Evolutionary conservation across 2,797 vertebrate species (phyloP), one percentile per base, ranked within the genome.

Genomic region (Alectoris magna): DNA sequence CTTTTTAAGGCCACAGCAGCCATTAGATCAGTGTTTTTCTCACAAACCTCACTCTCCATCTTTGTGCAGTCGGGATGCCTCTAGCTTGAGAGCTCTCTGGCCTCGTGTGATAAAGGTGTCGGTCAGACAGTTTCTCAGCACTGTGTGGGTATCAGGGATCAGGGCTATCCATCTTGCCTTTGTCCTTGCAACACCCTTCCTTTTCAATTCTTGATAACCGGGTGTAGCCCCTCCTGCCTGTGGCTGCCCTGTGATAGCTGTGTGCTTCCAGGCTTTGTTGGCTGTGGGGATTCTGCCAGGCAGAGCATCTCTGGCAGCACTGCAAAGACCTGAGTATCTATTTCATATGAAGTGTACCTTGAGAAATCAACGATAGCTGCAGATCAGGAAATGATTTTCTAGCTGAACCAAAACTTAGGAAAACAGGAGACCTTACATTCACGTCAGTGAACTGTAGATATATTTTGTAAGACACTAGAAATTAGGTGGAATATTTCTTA

Each of bases 281-380:
- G 34, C 41, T 76, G 11, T 46, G 91, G 78, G 77, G 63, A 22
- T 70, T 81, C 69, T 69, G 87, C 70, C 94, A 53, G 78, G 89
- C 46, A 13, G 58, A n/a, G 63, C 90, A 69, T 93, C 85, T 94
- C 90, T 75, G 91, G 88, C 93, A 88, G 39, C 59, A 58, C 67
- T 78, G 82, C 87, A 70, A 88, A 84, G 95, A 88, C 11, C 62
- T 71, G 73, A 96, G 84, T 79, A 64, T 73, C 87, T 86, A 88
- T 93, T 73, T 87, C 91, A 48, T 56, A 17, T 16, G 44, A 60
- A 67, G 49, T 70, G 26, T 74, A 75, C 88, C 90, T 86, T 87
- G 89, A 84, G 88, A 92, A 94, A 94, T 78, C 67, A 74, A 26
- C 93, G 95, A 92, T 85, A 96, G 90, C 90, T 97, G 96, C 80